Conservation (phyloP, 2,113 vertebrate genomes). For the Eupsittula cactorum region DNA sequence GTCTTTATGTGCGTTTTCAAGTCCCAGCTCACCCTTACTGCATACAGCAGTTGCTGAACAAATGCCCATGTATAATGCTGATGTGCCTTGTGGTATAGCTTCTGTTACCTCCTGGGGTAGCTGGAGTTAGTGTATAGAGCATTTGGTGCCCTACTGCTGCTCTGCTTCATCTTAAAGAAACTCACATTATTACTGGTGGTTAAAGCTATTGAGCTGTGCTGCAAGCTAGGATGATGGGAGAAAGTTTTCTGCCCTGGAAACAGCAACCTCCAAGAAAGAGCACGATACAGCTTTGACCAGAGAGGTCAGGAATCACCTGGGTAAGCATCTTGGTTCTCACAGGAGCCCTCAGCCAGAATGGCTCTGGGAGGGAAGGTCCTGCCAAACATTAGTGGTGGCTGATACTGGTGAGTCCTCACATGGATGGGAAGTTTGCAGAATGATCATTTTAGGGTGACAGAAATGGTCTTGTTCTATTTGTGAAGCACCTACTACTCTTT, state of each 20-base stretch:
- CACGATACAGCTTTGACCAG: background rate
- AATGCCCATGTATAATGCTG: fast-evolving
- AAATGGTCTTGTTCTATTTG: background rate
- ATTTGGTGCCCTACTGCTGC: background rate
- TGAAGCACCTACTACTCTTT: background rate
- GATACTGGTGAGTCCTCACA: fast-evolving
- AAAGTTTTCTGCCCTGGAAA: background rate
- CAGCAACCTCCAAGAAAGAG: background rate
- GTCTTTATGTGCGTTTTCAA: no score
- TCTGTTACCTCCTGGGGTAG: background rate
- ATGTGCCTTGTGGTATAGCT: no score
- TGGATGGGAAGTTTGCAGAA: background rate
- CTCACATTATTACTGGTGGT: fast-evolving
- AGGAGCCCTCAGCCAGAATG: fast-evolving
- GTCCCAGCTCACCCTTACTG: background rate
- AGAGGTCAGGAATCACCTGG: fast-evolving
- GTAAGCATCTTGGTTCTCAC: fast-evolving
- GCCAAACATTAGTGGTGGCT: background rate
- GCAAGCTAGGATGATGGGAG: background rate
- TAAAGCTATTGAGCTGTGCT: background rate
- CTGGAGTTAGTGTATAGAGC: background rate
- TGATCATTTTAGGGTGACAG: background rate
- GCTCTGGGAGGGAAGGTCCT: background rate
- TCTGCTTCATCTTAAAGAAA: background rate
- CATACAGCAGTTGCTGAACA: fast-evolving